A percentile compares a stretch with the other conserved stretches of the same genome.
Conservation (phyloP, 2,888 invertebrate genomes). For the Tiphia femorata region DNA sequence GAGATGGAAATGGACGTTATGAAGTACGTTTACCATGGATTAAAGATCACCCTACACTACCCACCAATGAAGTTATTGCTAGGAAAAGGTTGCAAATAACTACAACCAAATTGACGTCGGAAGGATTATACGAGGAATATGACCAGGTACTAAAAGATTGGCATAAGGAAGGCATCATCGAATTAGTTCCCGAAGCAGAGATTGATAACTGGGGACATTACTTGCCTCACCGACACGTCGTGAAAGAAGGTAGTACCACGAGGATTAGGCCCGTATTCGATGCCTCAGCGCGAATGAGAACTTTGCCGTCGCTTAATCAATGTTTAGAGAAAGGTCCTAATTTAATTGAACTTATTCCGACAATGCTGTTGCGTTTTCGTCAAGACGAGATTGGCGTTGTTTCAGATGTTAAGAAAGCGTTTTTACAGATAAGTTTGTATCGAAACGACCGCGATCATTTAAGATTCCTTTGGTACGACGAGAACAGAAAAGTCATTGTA, state of each 20-base stretch:
- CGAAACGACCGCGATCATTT: conserved; percentile 29
- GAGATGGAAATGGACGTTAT: conserved; percentile 41
- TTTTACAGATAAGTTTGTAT: conserved; percentile 31
- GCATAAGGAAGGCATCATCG: conserved; percentile 47
- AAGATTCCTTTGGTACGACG: conserved; percentile 42
- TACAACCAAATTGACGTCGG: conserved; percentile 33
- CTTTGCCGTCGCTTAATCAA: conserved; percentile 42
- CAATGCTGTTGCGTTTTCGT: conserved; percentile 32
- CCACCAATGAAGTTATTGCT: conserved; percentile 43
- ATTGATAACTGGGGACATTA: conserved; percentile 12
- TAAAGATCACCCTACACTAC: conserved; percentile 47
- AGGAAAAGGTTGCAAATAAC: conserved; percentile 40
- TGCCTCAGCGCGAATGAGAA: conserved; percentile 41
- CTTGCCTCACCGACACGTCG: conserved; percentile 37
- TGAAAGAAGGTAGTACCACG: conserved; percentile 35
- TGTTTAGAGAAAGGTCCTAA: conserved; percentile 24
- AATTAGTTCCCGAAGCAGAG: conserved; percentile 33
- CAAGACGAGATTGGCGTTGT: conserved; percentile 28
- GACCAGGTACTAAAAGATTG: conserved; percentile 48
- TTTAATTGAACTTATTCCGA: conserved; percentile 39
- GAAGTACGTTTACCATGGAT: conserved; percentile 55
- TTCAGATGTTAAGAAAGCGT: conserved; percentile 34
- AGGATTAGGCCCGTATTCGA: conserved; percentile 46
- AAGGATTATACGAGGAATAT: conserved; percentile 38
- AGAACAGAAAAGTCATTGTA: conserved; percentile 8